Percentiles rank a stretch among this genome's conserved stretches.
phyloP scores from a whole-genome alignment of 2,888 invertebrate species.

The Dysmachus trigonus region DNA sequence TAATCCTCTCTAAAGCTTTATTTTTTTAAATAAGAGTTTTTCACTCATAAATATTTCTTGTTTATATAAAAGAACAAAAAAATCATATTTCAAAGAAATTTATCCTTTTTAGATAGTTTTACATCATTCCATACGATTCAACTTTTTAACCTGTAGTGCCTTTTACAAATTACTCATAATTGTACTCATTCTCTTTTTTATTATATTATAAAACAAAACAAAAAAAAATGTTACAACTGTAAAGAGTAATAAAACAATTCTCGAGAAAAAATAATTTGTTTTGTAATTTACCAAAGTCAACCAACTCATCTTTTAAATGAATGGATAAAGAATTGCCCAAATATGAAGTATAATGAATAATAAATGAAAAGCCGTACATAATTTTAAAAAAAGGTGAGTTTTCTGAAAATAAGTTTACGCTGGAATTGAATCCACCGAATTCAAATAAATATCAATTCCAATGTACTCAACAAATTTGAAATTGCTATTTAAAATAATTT shows the following conservation, averaged over 20 bases:
- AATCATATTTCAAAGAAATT: background rate
- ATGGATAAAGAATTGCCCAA: background rate
- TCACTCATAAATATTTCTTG: background rate
- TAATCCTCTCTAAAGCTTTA: constrained; percentile 7
- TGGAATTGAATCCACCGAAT: too few relatives aligned
- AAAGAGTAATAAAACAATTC: constrained; percentile 15
- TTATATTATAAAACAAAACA: background rate
- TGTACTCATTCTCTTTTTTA: constrained; percentile 15
- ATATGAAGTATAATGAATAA: too few relatives aligned
- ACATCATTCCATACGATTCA: constrained; percentile 29
- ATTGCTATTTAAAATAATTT: too few relatives aligned
- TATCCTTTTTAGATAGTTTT: constrained; percentile 28
- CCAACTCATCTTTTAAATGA: background rate
- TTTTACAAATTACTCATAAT: constrained; percentile 28
- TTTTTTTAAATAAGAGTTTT: background rate
- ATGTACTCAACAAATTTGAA: too few relatives aligned
- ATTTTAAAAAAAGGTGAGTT: too few relatives aligned
- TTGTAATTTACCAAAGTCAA: background rate
- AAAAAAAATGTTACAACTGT: constrained; percentile 2
- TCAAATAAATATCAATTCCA: too few relatives aligned
- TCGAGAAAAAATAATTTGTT: background rate
- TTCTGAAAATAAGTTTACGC: too few relatives aligned
- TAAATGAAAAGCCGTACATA: background rate
- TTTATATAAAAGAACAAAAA: background rate
- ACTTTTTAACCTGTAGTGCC: constrained; percentile 33